phyloP scores from a whole-genome alignment of 1,140 invertebrate species.

The Aradophagus sp. region DNA sequence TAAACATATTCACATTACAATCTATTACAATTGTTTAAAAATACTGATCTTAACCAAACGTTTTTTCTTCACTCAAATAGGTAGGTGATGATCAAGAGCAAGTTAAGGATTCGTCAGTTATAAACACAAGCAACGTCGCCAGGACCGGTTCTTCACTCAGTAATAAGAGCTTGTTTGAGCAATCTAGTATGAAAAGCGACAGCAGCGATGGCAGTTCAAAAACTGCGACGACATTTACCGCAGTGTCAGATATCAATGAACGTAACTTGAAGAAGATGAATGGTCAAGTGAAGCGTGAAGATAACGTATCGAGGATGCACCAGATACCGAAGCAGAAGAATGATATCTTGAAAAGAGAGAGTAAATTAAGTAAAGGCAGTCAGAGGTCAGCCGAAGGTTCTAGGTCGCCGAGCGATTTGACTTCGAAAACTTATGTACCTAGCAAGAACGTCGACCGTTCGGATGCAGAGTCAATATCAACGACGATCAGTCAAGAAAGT shows the following conservation, averaged over 20 bases:
- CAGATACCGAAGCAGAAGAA: constrained; percentile 43
- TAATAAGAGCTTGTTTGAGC: constrained; percentile 57
- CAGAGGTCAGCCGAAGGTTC: constrained; percentile 67
- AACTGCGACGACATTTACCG: constrained; percentile 67
- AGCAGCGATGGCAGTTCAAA: constrained; percentile 64
- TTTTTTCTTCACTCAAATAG: constrained; percentile 13
- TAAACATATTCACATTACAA: no score
- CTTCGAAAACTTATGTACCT: no score
- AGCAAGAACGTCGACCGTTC: constrained; percentile 77
- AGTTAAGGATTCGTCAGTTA: constrained; percentile 80
- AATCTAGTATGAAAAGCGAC: constrained; percentile 62
- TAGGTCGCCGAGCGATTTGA: constrained; percentile 76
- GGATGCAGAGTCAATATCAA: constrained; percentile 88
- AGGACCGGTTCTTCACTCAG: constrained; percentile 60
- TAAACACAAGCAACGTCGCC: constrained; percentile 66
- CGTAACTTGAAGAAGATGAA: constrained; percentile 67
- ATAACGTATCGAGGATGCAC: constrained; percentile 9
- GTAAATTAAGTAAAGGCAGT: constrained; percentile 23
- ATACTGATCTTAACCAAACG: no score
- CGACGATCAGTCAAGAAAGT: constrained; percentile 86
- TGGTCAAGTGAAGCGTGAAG: constrained; percentile 59
- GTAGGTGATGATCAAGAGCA: constrained; percentile 84
- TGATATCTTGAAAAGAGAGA: constrained; percentile 16
- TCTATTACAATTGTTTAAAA: no score
- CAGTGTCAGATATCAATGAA: constrained; percentile 43